phyloP scores from a whole-genome alignment of 2,888 invertebrate species.

The Eulithis testata region DNA sequence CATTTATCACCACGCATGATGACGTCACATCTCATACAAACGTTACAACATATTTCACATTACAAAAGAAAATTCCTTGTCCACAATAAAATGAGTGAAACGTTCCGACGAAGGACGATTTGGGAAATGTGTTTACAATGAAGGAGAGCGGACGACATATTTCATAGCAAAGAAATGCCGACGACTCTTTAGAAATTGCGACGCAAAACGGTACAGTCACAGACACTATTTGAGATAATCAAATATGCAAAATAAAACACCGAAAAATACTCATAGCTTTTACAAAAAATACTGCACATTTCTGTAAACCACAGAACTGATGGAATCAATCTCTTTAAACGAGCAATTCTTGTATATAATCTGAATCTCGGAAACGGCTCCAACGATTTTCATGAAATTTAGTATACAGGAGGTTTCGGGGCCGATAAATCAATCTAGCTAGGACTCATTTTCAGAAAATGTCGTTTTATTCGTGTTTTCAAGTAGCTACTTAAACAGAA shows the following conservation, averaged over 20 bases:
- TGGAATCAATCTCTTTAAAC: too few relatives aligned
- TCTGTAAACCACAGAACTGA: too few relatives aligned
- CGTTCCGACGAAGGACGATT: conserved; percentile 69
- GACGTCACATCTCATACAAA: conserved; percentile 26
- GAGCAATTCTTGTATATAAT: too few relatives aligned
- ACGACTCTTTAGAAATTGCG: conserved; percentile 67
- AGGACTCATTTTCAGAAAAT: too few relatives aligned
- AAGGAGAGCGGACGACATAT: conserved; percentile 73
- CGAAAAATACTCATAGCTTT: too few relatives aligned
- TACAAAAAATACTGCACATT: too few relatives aligned
- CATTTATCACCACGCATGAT: conserved; percentile 8
- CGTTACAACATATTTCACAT: conserved; percentile 22
- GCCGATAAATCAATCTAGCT: too few relatives aligned
- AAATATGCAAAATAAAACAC: neutral
- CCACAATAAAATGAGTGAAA: conserved; percentile 67
- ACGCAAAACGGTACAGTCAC: conserved; percentile 63
- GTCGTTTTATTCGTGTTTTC: too few relatives aligned
- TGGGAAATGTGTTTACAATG: conserved; percentile 82
- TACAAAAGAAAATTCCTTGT: conserved; percentile 57
- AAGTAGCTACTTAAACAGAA: too few relatives aligned
- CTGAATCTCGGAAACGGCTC: too few relatives aligned
- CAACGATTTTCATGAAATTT: too few relatives aligned
- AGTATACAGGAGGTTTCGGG: too few relatives aligned
- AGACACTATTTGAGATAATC: conserved; percentile 9
- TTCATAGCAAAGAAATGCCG: conserved; percentile 78